Evolutionary conservation across 2,888 invertebrate genomes (phyloP).

Genomic region (Ctena decussata): DNA sequence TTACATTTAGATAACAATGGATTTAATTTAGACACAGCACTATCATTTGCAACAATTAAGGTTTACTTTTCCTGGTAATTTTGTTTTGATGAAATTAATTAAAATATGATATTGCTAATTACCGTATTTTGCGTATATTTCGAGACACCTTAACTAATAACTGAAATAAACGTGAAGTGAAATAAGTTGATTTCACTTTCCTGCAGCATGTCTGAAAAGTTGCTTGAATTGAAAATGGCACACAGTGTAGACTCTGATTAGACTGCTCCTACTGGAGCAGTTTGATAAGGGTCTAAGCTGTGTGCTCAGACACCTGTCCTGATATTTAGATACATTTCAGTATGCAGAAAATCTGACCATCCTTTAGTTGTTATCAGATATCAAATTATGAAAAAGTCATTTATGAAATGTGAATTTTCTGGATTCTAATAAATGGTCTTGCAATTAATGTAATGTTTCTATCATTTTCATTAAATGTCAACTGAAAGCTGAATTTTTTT

Average conservation of each 20-base stretch:
- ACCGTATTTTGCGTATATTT: not conserved
- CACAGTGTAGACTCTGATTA: no score
- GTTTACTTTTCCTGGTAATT: not conserved
- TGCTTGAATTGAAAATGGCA: no score
- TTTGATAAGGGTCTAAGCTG: no score
- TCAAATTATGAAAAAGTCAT: conserved; percentile 30
- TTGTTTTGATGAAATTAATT: conserved; percentile 4
- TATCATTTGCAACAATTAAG: conserved; percentile 1
- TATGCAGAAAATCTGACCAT: not conserved
- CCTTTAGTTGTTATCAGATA: not conserved
- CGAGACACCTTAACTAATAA: no score
- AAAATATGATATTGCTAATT: conserved; percentile 8
- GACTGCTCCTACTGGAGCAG: no score
- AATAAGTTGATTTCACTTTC: no score
- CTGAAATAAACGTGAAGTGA: no score
- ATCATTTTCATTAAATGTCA: no score
- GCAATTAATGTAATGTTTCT: not conserved
- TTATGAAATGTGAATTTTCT: not conserved
- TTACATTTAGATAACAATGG: not conserved
- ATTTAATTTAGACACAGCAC: not conserved
- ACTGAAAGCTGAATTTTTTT: no score
- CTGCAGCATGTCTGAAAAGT: no score
- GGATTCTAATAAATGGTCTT: not conserved
- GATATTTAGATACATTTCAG: no score
- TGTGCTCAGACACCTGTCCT: no score